phyloP scores from a whole-genome alignment of 2,113 vertebrate genomes.

The Semnornis frantzii region DNA sequence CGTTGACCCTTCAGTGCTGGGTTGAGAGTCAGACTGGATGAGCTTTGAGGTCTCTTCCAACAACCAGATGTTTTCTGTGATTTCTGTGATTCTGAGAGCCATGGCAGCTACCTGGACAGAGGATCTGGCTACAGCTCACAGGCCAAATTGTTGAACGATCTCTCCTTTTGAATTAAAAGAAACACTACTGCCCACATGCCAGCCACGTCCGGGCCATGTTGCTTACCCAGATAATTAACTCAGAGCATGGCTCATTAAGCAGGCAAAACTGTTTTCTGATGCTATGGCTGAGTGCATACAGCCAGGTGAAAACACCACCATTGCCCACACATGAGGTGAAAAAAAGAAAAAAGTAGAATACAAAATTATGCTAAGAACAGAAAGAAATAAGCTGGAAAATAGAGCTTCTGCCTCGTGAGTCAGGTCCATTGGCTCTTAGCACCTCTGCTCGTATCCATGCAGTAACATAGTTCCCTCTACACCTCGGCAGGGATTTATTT shows the following conservation, averaged over 20 bases:
- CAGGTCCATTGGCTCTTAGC: background rate
- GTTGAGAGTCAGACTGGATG: too few relatives aligned
- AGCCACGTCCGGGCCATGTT: background rate
- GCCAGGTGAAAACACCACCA: background rate
- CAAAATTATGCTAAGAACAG: background rate
- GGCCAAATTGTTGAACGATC: background rate
- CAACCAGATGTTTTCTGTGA: too few relatives aligned
- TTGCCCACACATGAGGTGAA: background rate
- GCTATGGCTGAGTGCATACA: background rate
- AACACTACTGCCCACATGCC: background rate
- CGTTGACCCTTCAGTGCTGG: too few relatives aligned
- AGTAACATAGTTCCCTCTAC: slow-evolving; percentile 6
- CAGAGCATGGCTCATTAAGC: background rate
- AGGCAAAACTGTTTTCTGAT: background rate
- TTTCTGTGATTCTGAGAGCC: background rate
- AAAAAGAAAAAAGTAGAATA: background rate
- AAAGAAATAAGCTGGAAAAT: slow-evolving; percentile 11
- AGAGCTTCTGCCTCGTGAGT: background rate
- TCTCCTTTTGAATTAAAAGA: background rate
- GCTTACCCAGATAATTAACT: background rate
- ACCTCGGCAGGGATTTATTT: background rate
- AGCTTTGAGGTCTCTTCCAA: too few relatives aligned
- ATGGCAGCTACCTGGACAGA: background rate
- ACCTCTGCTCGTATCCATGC: background rate
- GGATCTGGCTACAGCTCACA: background rate